Percentiles rank a stretch among this genome's conserved stretches.
These are phyloP conservation scores for Cristatella mucedo DNA, from an alignment of 2,888 invertebrate species.

Conservation along the genomic window DNA sequence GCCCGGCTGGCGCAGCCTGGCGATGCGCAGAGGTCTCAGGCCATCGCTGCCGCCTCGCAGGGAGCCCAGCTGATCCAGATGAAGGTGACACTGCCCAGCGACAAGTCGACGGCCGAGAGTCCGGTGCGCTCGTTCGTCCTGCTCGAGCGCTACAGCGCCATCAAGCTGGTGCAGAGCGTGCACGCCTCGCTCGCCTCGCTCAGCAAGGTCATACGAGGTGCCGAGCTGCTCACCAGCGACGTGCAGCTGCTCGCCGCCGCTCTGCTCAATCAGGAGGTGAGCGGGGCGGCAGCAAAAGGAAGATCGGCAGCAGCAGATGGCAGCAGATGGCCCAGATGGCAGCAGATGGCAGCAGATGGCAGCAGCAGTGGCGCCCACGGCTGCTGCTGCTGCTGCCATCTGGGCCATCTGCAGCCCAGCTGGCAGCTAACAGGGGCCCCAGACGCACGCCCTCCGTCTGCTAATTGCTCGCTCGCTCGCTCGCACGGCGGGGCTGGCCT, in stretches of 20 bases:
- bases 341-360: no score
- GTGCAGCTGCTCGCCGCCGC: conserved; percentile 41
- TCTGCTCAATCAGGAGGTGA: conserved; percentile 45
- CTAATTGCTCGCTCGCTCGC: no score
- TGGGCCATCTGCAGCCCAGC: no score
- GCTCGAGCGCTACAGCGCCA: conserved; percentile 48
- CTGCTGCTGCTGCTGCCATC: no score
- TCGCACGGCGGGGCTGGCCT: no score
- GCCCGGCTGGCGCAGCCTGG: no score
- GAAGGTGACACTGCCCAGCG: conserved; percentile 27
- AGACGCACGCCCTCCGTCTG: no score
- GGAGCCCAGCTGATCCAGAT: conserved; percentile 32
- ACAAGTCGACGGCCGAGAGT: conserved; percentile 27
- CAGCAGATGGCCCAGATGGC: not conserved
- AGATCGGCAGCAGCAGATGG: not conserved
- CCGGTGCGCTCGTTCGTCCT: conserved; percentile 48
- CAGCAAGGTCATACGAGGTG: conserved; percentile 48
- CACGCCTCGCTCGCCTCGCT: conserved; percentile 47
- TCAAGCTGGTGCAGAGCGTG: conserved; percentile 47
- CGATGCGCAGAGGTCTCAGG: no score
- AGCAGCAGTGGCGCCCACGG: no score
- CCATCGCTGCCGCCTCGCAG: conserved; percentile 16
- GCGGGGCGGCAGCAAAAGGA: not conserved
- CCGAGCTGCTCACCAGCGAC: conserved; percentile 42
- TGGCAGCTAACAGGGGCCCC: no score